A percentile compares a stretch with the other conserved stretches of the same genome.
These are phyloP conservation scores for Phyllostomus discolor DNA, from an alignment of 2,113 vertebrate species.

Conservation along the genomic window DNA sequence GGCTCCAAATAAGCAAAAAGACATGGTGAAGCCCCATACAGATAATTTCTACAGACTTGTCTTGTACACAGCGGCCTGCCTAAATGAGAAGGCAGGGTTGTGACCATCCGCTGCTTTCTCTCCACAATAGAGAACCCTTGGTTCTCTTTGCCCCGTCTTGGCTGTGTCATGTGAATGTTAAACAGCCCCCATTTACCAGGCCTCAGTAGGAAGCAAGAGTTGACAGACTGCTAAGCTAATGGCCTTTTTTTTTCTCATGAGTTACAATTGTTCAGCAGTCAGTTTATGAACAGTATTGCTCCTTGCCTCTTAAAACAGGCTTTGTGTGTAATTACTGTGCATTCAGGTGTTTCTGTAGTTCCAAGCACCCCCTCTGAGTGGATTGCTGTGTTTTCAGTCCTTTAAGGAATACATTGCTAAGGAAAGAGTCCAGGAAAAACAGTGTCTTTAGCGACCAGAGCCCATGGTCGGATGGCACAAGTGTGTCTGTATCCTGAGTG, in stretches of 20 bases:
- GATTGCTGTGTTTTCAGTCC: neutral
- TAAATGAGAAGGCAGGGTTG: neutral
- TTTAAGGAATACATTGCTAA: neutral
- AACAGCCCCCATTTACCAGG: neutral
- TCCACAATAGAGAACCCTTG: neutral
- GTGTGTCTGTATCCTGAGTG: neutral
- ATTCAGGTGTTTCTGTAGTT: neutral
- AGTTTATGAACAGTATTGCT: neutral
- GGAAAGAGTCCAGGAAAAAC: neutral
- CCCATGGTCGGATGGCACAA: accelerated
- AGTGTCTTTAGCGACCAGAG: neutral
- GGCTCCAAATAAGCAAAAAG: neutral
- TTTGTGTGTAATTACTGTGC: neutral
- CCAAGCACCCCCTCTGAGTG: neutral
- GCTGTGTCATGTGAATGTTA: accelerated
- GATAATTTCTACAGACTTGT: neutral
- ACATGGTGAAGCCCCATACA: neutral
- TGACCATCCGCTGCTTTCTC: neutral
- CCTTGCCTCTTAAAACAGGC: neutral
- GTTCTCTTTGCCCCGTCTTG: neutral
- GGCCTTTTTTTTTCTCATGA: neutral
- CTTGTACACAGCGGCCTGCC: neutral
- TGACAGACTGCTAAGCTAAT: slow-evolving; percentile 7
- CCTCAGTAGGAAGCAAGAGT: neutral
- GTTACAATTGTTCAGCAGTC: slow-evolving; percentile 23